phyloP scores from a whole-genome alignment of 1,140 invertebrate genomes.

The Tyrophagus putrescentiae region DNA sequence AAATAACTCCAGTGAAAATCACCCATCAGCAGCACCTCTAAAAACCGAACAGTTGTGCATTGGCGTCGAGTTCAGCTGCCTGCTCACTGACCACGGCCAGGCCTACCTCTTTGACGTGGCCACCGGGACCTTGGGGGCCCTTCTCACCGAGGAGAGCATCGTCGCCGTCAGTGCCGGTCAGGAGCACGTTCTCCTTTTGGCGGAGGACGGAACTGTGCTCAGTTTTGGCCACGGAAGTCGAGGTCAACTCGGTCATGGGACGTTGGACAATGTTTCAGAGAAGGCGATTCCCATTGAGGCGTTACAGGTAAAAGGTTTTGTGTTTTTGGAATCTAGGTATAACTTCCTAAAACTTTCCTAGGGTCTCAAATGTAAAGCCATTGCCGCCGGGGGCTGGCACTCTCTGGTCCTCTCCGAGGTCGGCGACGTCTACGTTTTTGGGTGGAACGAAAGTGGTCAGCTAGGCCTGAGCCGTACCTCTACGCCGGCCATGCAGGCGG shows the following conservation, averaged over 20 bases:
- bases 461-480: constrained; percentile 42
- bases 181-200: constrained; percentile 58
- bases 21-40: background rate
- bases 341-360: background rate
- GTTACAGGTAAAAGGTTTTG: constrained; percentile 55
- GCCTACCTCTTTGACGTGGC: constrained; percentile 10
- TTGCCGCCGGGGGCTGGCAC: constrained; percentile 70
- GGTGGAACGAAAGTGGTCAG: constrained; percentile 70
- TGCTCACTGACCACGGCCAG: constrained; percentile 11
- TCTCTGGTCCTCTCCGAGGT: constrained; percentile 45
- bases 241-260: constrained; percentile 63
- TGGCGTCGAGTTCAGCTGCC: constrained; percentile 17
- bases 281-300: constrained; percentile 48
- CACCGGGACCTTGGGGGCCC: background rate
- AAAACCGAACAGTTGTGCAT: constrained; percentile 17
- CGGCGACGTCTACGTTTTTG: constrained; percentile 57
- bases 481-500: constrained; percentile 18
- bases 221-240: constrained; percentile 66
- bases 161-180: constrained; percentile 48
- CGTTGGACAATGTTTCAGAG: constrained; percentile 41
- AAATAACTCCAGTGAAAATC: no score
- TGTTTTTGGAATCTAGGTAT: constrained; percentile 30
- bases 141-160: background rate
- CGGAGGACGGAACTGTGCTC: constrained; percentile 53
- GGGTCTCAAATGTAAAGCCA: constrained; percentile 28